Evolutionary conservation across 2,113 vertebrate genomes (phyloP), one percentile per base, ranked within the genome.

Genomic region (Entomyzon cyanotis): DNA sequence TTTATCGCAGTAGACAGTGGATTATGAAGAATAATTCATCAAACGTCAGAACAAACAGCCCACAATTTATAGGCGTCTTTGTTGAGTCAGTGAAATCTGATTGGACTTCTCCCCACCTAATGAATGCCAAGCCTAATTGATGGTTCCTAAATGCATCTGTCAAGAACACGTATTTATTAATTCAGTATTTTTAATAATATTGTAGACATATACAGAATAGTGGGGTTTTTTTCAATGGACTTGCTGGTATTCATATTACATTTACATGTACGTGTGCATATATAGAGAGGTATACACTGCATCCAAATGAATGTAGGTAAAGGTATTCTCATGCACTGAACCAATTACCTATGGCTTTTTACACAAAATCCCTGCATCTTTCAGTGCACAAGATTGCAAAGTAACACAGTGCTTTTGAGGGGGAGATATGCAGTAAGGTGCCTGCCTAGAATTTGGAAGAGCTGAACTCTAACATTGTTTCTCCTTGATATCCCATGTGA

Each of bases 11-110:
- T 95, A 97, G 95, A 95, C 87, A 87, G 96, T 86, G 97, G 95
- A 98, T 98, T 98, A 98, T 98, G 97, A 98, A 98, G 97, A 98
- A 97, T 97, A 98, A 98, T 98, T 98, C 95, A 98, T 98, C 98
- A 98, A 98, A 98, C 27, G 98, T 98, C 98, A 98, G 95, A 80
- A 97, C 94, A 97, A 88, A 94, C 93, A 97, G 96, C 91, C 95
- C 93, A 97, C 96, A 97, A 97, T 98, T 98, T 98, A 96, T 83
- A 97, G 96, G 96, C 58, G 23, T 96, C 96, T 97, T 97, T 97
- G 94, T 95, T 96, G 96, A 97, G 93, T 94, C 90, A 94, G 97
- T 93, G 94, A 96, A 95, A 97, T 98, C 97, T 97, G 98, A 98
- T 97, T 97, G 97, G 97, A 76, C 95, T 94, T 96, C 78, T 94